These are phyloP conservation scores for Saccostrea echinata DNA, from an alignment of 1,140 invertebrate species.

Conservation along the genomic window DNA sequence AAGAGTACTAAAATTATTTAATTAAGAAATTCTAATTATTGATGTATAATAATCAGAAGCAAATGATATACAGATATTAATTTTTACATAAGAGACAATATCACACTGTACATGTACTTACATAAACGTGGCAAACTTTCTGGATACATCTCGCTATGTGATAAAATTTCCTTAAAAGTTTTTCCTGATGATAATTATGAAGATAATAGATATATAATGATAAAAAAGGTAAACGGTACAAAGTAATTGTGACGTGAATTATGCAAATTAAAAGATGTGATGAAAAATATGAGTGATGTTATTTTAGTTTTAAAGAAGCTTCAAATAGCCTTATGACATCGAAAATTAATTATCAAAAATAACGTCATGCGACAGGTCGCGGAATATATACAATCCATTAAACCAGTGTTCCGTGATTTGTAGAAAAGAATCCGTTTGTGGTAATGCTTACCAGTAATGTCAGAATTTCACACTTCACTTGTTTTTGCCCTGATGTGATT, in stretches of 20 bases:
- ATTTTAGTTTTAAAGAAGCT: background rate
- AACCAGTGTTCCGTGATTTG: background rate
- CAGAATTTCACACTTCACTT: slow-evolving; percentile 12
- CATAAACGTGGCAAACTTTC: background rate
- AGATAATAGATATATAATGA: background rate
- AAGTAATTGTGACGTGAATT: background rate
- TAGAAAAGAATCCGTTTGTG: background rate
- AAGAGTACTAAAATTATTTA: too few relatives aligned
- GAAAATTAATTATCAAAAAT: slow-evolving; percentile 15
- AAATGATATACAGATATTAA: too few relatives aligned
- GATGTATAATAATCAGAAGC: too few relatives aligned
- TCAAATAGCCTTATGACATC: background rate
- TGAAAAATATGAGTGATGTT: background rate
- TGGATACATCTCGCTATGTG: background rate
- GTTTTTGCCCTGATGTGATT: background rate
- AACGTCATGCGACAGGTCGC: background rate
- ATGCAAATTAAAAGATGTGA: slow-evolving; percentile 1
- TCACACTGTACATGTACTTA: background rate
- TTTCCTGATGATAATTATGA: background rate
- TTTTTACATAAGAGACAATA: background rate
- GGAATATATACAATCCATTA: background rate
- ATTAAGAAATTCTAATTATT: too few relatives aligned
- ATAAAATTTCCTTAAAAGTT: background rate
- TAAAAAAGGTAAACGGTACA: background rate
- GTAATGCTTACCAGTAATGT: background rate